phyloP scores from a whole-genome alignment of 2,113 vertebrate genomes.

The Catharus bicknelli region DNA sequence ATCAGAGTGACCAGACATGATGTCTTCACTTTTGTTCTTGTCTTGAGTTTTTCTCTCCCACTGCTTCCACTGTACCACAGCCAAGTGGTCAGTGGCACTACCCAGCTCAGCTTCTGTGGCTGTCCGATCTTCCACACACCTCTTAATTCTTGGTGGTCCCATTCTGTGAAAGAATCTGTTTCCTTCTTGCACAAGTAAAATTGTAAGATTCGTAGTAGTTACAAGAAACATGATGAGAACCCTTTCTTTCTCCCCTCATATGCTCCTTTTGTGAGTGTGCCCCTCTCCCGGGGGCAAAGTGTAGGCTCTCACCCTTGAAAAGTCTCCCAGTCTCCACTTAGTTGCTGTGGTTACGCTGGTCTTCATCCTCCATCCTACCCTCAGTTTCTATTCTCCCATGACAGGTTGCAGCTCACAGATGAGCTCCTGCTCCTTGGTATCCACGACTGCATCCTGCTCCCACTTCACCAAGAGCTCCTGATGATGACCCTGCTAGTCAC shows the following conservation, averaged over 20 bases:
- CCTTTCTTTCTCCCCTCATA: background rate
- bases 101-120: background rate
- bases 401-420: fast-evolving
- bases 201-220: background rate
- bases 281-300: background rate
- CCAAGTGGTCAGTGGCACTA: background rate
- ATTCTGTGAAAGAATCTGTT: background rate
- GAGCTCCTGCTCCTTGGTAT: background rate
- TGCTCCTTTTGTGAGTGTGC: background rate
- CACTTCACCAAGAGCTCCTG: background rate
- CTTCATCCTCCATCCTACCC: background rate
- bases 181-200: background rate
- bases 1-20: background rate
- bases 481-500: background rate
- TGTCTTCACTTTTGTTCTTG: background rate
- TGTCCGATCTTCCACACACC: background rate
- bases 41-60: background rate
- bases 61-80: background rate
- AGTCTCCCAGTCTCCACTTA: background rate
- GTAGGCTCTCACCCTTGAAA: fast-evolving
- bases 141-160: background rate
- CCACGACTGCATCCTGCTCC: background rate
- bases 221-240: background rate
- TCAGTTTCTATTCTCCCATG: background rate
- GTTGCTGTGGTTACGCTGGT: background rate